These are phyloP conservation scores for Drosophila mayri DNA, from an alignment of 1,140 invertebrate genomes.

Conservation along the genomic window DNA sequence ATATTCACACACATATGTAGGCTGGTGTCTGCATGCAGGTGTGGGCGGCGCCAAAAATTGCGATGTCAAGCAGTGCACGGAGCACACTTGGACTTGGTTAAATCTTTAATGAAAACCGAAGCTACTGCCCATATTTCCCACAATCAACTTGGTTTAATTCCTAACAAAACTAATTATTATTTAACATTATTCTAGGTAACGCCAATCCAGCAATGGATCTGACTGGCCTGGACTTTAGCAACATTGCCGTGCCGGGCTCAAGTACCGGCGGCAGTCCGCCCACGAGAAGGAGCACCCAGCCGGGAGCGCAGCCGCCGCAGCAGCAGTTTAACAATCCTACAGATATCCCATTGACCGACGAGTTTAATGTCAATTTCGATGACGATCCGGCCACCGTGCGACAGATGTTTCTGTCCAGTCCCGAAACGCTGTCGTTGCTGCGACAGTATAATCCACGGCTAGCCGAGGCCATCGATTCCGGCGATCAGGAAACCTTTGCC, in stretches of 20 bases:
- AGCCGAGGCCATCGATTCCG: slow-evolving; percentile 95
- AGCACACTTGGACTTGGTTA: background rate
- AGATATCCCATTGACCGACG: slow-evolving; percentile 76
- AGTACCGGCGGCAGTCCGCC: slow-evolving; percentile 70
- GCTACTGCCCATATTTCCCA: background rate
- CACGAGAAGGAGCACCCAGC: slow-evolving; percentile 12
- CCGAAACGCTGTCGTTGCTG: slow-evolving; percentile 94
- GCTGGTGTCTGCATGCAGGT: slow-evolving; percentile 27
- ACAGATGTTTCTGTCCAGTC: slow-evolving; percentile 96
- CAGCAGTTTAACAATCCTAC: slow-evolving; percentile 56
- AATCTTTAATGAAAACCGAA: no score
- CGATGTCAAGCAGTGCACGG: slow-evolving; percentile 9
- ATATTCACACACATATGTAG: background rate
- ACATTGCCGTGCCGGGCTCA: slow-evolving; percentile 91
- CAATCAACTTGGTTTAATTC: background rate
- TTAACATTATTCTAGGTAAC: background rate
- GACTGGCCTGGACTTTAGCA: slow-evolving; percentile 91
- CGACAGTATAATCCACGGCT: slow-evolving; percentile 97
- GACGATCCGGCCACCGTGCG: slow-evolving; percentile 95
- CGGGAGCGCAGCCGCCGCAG: slow-evolving; percentile 29
- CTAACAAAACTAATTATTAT: no score
- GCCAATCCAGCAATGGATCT: slow-evolving; percentile 50
- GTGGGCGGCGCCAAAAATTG: slow-evolving; percentile 54
- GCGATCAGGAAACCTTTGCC: slow-evolving; percentile 93
- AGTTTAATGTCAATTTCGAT: slow-evolving; percentile 85